phyloP scores from a whole-genome alignment of 2,113 vertebrate genomes.

The Cheirogaleus medius region DNA sequence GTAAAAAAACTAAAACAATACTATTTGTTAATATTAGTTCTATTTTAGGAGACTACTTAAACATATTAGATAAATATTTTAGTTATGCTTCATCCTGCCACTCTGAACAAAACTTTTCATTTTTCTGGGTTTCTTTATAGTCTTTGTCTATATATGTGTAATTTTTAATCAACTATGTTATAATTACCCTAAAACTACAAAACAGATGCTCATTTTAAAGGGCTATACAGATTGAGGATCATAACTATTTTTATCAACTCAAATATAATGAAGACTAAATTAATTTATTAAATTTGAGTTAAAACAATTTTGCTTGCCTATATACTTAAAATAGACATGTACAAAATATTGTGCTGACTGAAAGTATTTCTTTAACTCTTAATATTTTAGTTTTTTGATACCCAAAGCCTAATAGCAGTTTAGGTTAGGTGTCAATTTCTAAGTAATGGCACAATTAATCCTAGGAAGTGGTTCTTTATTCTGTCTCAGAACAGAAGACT shows the following conservation, averaged over 20 bases:
- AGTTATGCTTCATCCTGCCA: background rate
- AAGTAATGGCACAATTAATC: background rate
- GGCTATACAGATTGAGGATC: background rate
- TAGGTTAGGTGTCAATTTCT: constrained; percentile 14
- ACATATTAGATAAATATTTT: background rate
- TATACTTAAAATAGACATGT: background rate
- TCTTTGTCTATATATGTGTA: background rate
- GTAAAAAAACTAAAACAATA: background rate
- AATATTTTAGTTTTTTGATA: background rate
- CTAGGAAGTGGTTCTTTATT: background rate
- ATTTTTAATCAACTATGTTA: background rate
- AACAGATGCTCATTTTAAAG: background rate
- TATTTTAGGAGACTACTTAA: constrained; percentile 18
- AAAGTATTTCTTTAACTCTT: background rate
- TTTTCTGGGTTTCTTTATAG: background rate
- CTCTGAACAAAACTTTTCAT: background rate
- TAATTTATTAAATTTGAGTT: background rate
- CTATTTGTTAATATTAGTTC: background rate
- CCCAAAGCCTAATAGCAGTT: background rate
- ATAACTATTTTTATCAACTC: background rate
- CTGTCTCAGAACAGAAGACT: constrained; percentile 36
- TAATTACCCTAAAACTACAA: constrained; percentile 22
- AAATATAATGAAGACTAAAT: background rate
- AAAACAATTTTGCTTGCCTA: background rate
- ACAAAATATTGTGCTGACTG: background rate